Conservation (phyloP, 2,797 vertebrate genomes). For the Emydoidea blandingii region DNA sequence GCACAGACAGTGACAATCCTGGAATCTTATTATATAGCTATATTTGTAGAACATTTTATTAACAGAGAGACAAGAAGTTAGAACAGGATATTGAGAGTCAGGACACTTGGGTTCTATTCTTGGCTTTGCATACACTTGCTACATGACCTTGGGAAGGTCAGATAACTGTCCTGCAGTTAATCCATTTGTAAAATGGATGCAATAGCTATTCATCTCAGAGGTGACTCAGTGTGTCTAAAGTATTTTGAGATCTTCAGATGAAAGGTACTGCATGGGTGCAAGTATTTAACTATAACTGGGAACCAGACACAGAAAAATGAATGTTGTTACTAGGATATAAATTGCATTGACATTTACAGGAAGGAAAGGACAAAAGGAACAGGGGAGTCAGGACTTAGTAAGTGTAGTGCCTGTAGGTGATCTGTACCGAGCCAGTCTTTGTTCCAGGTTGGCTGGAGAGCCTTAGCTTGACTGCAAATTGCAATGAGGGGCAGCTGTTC, state of each 20-base stretch:
- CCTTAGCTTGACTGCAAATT: constrained; percentile 1
- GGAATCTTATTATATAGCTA: neutral
- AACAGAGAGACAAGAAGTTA: neutral
- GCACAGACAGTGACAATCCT: too few species aligned
- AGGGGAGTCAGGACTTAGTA: neutral
- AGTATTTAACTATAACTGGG: neutral
- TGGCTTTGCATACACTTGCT: neutral
- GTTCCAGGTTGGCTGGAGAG: neutral
- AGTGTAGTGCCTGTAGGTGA: neutral
- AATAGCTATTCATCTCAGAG: neutral
- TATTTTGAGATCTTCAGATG: constrained; percentile 1
- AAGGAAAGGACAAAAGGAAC: neutral
- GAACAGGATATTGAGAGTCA: neutral
- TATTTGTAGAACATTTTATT: neutral
- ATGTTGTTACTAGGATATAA: neutral
- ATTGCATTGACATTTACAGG: neutral
- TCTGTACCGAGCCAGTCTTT: constrained; percentile 20
- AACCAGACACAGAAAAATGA: neutral
- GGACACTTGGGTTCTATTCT: neutral
- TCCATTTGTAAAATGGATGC: neutral
- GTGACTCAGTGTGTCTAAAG: neutral
- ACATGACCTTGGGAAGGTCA: neutral
- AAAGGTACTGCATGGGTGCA: neutral
- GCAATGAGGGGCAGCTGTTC: constrained; percentile 41
- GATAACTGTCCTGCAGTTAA: neutral